A percentile compares a stretch with the other conserved stretches of the same genome.
phyloP scores from a whole-genome alignment of 2,888 invertebrate species.

The Lampropteryx suffumata region DNA sequence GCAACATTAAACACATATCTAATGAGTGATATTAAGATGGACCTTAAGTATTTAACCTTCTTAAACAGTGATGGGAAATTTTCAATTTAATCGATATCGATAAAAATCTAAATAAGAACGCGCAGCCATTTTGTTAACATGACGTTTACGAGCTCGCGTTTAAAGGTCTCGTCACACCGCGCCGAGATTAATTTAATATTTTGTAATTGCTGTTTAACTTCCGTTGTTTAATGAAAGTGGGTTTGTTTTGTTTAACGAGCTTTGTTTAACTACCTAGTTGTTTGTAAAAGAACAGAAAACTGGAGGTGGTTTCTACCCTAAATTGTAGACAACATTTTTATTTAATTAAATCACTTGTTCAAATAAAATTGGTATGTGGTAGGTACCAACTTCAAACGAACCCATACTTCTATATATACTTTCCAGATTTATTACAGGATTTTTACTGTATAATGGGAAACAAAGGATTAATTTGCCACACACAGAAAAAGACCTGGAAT shows the following conservation, averaged over 20 bases:
- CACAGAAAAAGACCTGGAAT: too few relatives aligned
- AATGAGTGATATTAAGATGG: too few relatives aligned
- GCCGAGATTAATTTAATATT: conserved; percentile 65
- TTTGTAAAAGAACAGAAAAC: conserved; percentile 28
- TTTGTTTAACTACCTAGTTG: conserved; percentile 25
- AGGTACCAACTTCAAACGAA: too few relatives aligned
- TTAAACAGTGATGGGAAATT: conserved; percentile 5
- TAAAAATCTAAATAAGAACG: conserved; percentile 26
- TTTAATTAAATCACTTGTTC: too few relatives aligned
- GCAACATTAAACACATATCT: too few relatives aligned
- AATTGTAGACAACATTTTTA: too few relatives aligned
- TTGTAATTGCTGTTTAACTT: conserved; percentile 64
- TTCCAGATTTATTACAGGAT: too few relatives aligned
- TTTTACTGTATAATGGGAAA: too few relatives aligned
- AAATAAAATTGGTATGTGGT: too few relatives aligned
- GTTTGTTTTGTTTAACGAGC: conserved; percentile 44
- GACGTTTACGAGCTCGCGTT: conserved; percentile 54
- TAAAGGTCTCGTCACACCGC: conserved; percentile 27
- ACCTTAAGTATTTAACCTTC: too few relatives aligned
- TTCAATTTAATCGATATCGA: conserved; percentile 41
- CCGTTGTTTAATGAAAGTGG: conserved; percentile 56
- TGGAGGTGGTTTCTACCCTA: conserved; percentile 8
- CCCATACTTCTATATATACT: too few relatives aligned
- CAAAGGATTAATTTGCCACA: too few relatives aligned
- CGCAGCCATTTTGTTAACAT: conserved; percentile 56